A percentile compares a stretch with the other conserved stretches of the same genome.
phyloP scores from a whole-genome alignment of 2,888 invertebrate genomes.

The Neocrepidodera transversa region DNA sequence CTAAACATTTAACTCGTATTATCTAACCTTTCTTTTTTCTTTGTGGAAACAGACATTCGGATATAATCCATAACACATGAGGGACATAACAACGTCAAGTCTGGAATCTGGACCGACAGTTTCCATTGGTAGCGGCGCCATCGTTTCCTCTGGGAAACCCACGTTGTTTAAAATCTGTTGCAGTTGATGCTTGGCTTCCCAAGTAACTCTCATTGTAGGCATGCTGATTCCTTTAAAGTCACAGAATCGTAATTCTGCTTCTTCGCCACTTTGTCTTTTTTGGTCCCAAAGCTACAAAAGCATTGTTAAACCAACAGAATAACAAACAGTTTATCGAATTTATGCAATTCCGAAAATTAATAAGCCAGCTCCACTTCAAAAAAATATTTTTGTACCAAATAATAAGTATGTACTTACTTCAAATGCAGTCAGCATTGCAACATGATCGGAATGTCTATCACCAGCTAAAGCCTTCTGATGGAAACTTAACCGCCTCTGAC shows the following conservation, averaged over 20 bases:
- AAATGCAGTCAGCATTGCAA: slow-evolving; percentile 92
- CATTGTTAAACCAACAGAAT: too few species aligned
- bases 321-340: not conserved
- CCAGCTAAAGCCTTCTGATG: slow-evolving; percentile 90
- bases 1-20: too few species aligned
- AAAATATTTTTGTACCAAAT: too few species aligned
- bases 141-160: slow-evolving; percentile 91
- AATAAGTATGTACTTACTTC: slow-evolving; percentile 63
- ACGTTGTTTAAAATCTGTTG: slow-evolving; percentile 68
- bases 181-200: slow-evolving; percentile 82
- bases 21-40: slow-evolving; percentile 88
- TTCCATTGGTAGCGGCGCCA: slow-evolving; percentile 77
- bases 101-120: slow-evolving; percentile 78
- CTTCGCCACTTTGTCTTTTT: slow-evolving; percentile 72
- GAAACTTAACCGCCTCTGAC: slow-evolving; percentile 76
- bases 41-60: slow-evolving; percentile 97
- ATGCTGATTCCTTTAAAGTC: slow-evolving; percentile 87
- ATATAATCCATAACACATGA: slow-evolving; percentile 91
- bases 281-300: slow-evolving; percentile 71
- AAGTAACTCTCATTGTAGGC: slow-evolving; percentile 88
- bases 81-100: slow-evolving; percentile 82
- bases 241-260: slow-evolving; percentile 84
- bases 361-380: too few species aligned
- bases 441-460: slow-evolving; percentile 89
- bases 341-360: too few species aligned